Base-by-base conservation (phyloP, 2,797 vertebrate genomes). In the Sebastolobus altivelis region DNA sequence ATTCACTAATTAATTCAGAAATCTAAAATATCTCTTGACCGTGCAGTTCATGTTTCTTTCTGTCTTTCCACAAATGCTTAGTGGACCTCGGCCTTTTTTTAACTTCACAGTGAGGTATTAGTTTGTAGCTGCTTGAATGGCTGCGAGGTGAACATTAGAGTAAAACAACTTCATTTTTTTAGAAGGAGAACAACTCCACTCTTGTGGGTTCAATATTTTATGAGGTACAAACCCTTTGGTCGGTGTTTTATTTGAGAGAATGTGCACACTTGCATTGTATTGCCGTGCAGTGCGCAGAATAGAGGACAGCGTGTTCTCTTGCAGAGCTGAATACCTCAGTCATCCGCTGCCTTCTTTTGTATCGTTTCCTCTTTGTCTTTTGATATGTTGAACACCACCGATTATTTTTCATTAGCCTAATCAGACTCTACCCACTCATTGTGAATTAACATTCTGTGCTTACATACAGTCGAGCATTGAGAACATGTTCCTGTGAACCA, bases 131-230 rank as follows among this genome's bases (percentile, higher is more conserved):
- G 65, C 68, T 72, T 75, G 70, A 83, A 73, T 49, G 35, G 65
- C 75, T 76, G 63, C 66, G 1, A 77, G 60, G 72, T 75, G 68
- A 88, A 85, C 78, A 84, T 82, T 75, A 72, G 84, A 81, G 46
- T 37, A 80, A 76, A 86, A 72, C 11, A 0, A 54, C n/a, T 85
- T 87, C 80, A 46, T 82, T 88, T 77, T 84, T 82, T 72, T n/a
- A 65, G 85, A 62, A 54, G 35, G 40, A 43, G 84, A 84, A 81
- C 82, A 82, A 69, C 85, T 77, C 72, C 33, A 72, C 85, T 87
- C 72, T 55, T 66, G 40, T 78, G 54, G n/a, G 56, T 46, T 93
- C 65, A 92, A 85, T 92, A 88, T 88, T 93, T 93, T 38, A 92
- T 88, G 70, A 90, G 72, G 63, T 85, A 86, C 84, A 83, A 90